Evolutionary conservation across 2,888 invertebrate genomes (phyloP).

Genomic region (Macrosiphum euphorbiae): DNA sequence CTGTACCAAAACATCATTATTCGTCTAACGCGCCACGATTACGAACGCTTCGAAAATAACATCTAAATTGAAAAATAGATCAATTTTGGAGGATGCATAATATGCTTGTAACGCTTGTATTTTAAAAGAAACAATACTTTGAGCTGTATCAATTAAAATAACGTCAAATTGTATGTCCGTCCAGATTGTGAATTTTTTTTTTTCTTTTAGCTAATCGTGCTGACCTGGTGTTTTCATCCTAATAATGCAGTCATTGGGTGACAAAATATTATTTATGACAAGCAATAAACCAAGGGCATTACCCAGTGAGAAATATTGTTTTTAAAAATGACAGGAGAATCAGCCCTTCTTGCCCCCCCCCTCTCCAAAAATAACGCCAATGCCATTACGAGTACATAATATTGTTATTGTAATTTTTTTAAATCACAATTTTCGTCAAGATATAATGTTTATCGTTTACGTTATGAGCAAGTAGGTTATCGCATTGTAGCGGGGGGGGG

Average conservation of each 20-base stretch:
- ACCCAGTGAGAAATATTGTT: too few relatives aligned
- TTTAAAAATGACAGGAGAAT: too few relatives aligned
- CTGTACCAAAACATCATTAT: neutral
- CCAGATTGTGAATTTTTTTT: neutral
- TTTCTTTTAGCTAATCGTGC: neutral
- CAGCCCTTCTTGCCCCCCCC: too few relatives aligned
- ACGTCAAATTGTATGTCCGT: neutral
- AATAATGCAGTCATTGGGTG: neutral
- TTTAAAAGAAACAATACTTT: neutral
- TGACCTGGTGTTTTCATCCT: neutral
- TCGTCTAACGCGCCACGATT: neutral
- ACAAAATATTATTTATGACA: too few relatives aligned
- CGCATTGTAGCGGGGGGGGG: neutral
- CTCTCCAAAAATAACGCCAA: too few relatives aligned
- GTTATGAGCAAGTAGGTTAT: neutral
- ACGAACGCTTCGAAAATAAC: neutral
- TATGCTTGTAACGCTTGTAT: neutral
- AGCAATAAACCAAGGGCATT: too few relatives aligned
- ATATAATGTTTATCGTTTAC: neutral
- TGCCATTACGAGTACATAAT: neutral
- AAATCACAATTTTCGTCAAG: conserved; percentile 5
- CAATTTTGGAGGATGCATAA: neutral
- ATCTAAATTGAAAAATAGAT: neutral
- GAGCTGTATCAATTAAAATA: neutral
- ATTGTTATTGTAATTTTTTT: neutral